These are phyloP conservation scores for Peromyscus eremicus DNA, from an alignment of 2,797 vertebrate genomes.

Conservation along the genomic window DNA sequence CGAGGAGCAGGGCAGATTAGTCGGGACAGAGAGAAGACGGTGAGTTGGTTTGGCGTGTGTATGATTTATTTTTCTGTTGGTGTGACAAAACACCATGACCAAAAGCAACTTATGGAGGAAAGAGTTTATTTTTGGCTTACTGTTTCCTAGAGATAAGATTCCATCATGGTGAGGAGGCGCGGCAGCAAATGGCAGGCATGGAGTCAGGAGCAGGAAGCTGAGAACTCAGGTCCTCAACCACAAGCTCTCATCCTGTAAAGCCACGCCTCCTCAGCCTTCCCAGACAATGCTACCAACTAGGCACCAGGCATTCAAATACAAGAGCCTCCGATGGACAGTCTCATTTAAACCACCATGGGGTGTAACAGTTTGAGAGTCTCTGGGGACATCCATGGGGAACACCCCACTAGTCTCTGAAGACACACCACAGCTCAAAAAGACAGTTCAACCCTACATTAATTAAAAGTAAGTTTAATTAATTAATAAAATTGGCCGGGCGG, in stretches of 20 bases:
- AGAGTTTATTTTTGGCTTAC: background rate
- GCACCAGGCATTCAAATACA: background rate
- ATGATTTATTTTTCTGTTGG: background rate
- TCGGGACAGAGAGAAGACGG: background rate
- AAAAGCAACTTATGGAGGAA: background rate
- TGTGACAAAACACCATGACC: background rate
- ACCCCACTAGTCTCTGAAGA: background rate
- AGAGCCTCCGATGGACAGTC: background rate
- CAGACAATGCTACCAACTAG: background rate
- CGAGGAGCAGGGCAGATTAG: background rate
- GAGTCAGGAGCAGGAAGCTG: too few species aligned
- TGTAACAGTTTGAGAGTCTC: background rate
- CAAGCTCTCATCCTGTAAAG: background rate
- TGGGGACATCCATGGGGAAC: background rate
- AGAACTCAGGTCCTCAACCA: background rate
- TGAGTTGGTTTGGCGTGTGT: background rate
- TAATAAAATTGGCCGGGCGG: too few species aligned
- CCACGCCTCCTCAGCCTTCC: background rate
- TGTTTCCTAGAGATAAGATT: background rate
- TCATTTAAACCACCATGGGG: background rate
- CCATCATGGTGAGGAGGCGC: background rate
- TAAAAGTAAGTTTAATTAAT: background rate
- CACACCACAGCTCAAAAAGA: background rate
- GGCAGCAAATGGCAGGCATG: too few species aligned
- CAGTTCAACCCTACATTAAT: background rate